Base-by-base conservation (phyloP, 2,888 invertebrate genomes). In the Patella ulyssiponensis region DNA sequence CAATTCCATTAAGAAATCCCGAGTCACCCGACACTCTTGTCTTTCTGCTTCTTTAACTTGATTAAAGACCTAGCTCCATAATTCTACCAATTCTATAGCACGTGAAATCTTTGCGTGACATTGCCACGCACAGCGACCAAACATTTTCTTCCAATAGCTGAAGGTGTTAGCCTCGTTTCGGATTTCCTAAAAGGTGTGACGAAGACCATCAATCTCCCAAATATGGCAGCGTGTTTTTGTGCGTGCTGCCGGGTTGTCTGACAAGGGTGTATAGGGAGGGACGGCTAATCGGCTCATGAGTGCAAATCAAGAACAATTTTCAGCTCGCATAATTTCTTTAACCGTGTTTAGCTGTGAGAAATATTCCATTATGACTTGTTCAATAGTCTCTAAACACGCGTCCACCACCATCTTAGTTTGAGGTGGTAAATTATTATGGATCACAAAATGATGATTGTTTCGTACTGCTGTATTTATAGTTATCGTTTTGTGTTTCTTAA, bases 81-180 rank as follows among this genome's bases (percentile, higher is more conserved):
- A 64, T 20, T 64, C 23, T 64, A 64, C 20, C 64, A 64, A 64
- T 23, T 20, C 64, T 20, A 64, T 64, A 20, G 23, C 64, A 33
- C 71, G 70, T 44, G 76, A 56, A 71, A 56, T 23, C 54, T 20
- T 76, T 44, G 76, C 76, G 76, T 76, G 76, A 76, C 76, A 54
- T n/a, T 56, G 71, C 56, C 76, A 56, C 76, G 71, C 17, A n/a
- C 51, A 23, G 76, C 27, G 64, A 54, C n/a, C 71, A 71, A 71
- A 58, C 56, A 71, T 76, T 75, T 76, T 76, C 71, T 23, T 54
- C 71, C 54, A 54, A 58, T 54, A 71, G 71, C 76, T 71, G 70
- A 54, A 76, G 70, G 71, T 76, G 76, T 71, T 76, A 53, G 44
- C 33, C 54, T 44, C 71, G 76, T 56, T 71, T 71, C 56, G 71